Evolutionary conservation across 2,113 vertebrate genomes (phyloP), one percentile per base, ranked within the genome.

Genomic region (Amblyornis subalaris): DNA sequence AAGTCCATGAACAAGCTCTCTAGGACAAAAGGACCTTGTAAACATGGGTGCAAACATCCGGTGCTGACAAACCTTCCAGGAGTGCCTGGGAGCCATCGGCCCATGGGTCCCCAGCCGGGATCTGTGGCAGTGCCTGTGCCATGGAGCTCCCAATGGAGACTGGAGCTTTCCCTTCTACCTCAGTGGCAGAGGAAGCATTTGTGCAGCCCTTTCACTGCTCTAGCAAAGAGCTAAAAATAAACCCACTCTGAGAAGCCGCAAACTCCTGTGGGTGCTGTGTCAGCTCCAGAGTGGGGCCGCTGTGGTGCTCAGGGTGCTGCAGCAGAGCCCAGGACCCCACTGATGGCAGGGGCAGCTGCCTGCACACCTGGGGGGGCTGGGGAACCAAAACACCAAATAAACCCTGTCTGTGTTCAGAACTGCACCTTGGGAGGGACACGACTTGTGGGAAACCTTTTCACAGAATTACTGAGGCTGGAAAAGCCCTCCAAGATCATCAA

Each of bases 21-120:
- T 4, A 7, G 69, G 42, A 62, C 14, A 33, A 20, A 40, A 36
- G 33, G 38, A 8, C 31, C 21, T 21, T 53, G 29, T 3, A 16
- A 64, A n/a, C 24, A 8, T 2, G 0, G 7, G 1, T 25, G 72
- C 14, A 29, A 83, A 25, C 25, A 44, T 1, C 22, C 4, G 45
- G 47, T 16, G 48, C 75, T 11, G 45, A 16, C 23, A 26, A 16
- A 42, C 6, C 51, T 25, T 6, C 5, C 26, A 20, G 54, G 36
- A 17, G 21, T 1, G 47, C 14, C 50, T 9, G 84, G 31, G 12
- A 60, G 67, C 45, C 2, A 2, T n/a, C 3, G 0, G 42, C 29
- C 20, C 0, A 0, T 1, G 31, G 44, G 2, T 47, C 29, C 17
- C 53, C 55, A 4, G 38, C 4, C 0, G 0, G 31, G 22, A 5